Base-by-base conservation (phyloP, 1,140 invertebrate species). In the Drosophila nebulosa region DNA sequence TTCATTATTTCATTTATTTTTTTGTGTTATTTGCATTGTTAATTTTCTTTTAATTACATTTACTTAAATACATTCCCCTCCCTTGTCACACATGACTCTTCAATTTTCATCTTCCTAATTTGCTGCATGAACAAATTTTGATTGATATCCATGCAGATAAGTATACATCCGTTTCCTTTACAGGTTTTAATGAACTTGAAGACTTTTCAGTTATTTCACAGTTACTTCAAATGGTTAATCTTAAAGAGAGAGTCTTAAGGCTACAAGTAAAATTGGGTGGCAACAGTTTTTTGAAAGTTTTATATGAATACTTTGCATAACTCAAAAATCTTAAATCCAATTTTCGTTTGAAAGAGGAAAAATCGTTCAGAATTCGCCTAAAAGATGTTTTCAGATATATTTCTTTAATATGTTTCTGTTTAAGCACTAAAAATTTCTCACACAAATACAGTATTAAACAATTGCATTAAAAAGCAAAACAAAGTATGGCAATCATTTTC, bases 21-120 rank as follows among this genome's bases (percentile, higher is more conserved):
- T 53, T 32, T 63, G 63, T 63, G 4, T 55, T 16, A 30, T 30
- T 30, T 30, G 16, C 27, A 46, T 27, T 32, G 53, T 51, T 75
- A 59, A 75, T 75, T 75, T 75, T 56, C 24, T 32, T 67, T 60
- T 75, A 75, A 75, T 75, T 75, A 57, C 50, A 69, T 50, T 69
- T 69, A 21, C 68, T 30, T 55, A 30, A 26, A 55, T 32, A 55
- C 51, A 24, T 21, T 42, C 7, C 4, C 2, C 14, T 18, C 6
- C 6, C 14, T 16, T 35, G 2, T 3, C 32, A 10, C 14, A 6
- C 0, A 16, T 27, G 27, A 5, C 0, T 4, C 26, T 27, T 3
- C 27, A 27, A 42, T n/a, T 16, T 0, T 5, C 6, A 1, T 16
- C 14, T 16, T 42, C 16, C 16, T 18, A 42, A 42, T 42, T 12